Evolutionary conservation across 2,888 invertebrate genomes (phyloP).

Genomic region (Eupithecia pulchellata): DNA sequence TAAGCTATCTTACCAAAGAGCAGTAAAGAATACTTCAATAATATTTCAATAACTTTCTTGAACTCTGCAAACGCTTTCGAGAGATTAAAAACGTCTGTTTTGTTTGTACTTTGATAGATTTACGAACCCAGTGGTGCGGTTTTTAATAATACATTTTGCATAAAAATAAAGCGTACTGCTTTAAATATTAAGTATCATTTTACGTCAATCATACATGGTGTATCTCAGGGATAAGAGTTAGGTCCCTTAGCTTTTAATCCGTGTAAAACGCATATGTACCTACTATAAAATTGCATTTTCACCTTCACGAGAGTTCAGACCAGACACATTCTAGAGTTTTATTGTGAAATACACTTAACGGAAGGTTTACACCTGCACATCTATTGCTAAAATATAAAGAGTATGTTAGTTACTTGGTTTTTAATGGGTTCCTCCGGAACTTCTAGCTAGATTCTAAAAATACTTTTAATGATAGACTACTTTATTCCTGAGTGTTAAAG

Average conservation of each 20-base stretch:
- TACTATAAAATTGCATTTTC: background rate
- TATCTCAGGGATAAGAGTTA: background rate
- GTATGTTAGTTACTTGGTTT: background rate
- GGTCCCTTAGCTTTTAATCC: background rate
- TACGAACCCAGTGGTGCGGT: background rate
- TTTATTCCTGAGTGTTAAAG: background rate
- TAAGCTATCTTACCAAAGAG: slow-evolving; percentile 12
- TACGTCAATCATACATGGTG: background rate
- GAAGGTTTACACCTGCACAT: background rate
- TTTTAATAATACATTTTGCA: background rate
- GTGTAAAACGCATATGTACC: background rate
- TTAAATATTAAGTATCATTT: background rate
- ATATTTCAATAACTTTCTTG: slow-evolving; percentile 16
- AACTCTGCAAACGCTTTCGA: slow-evolving; percentile 30
- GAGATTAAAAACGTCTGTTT: slow-evolving; percentile 15
- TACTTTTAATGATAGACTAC: background rate
- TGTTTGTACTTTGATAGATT: background rate
- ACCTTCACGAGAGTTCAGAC: background rate
- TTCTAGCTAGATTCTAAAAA: background rate
- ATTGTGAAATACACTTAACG: background rate
- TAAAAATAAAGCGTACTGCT: background rate
- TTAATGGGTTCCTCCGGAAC: background rate
- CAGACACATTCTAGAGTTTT: background rate
- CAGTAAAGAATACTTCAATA: slow-evolving; percentile 8
- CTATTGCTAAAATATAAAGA: background rate